Evolutionary conservation across 2,888 invertebrate genomes (phyloP).

Genomic region (Phragmatobia fuliginosa): DNA sequence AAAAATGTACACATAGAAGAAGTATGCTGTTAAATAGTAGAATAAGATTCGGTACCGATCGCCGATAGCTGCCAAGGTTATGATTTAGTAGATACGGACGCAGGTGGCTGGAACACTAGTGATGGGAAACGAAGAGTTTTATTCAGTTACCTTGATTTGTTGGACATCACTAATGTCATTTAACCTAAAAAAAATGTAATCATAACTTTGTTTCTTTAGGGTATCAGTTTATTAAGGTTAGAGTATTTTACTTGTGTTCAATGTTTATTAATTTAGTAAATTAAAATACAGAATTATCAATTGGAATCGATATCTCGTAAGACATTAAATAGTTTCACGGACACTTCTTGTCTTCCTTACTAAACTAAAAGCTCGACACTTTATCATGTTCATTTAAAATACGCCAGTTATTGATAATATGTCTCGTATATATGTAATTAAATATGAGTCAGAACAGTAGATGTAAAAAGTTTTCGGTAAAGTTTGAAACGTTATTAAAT

Average conservation of each 20-base stretch:
- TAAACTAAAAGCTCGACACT: background rate
- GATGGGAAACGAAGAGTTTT: conserved; percentile 28
- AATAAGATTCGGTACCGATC: conserved; percentile 53
- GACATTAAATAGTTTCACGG: background rate
- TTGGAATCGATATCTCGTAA: background rate
- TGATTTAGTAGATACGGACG: conserved; percentile 58
- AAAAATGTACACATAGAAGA: conserved; percentile 30
- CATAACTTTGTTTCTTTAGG: background rate
- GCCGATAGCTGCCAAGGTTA: conserved; percentile 56
- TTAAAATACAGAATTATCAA: background rate
- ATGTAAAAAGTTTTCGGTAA: background rate
- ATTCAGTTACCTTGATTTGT: background rate
- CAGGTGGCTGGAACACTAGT: conserved; percentile 50
- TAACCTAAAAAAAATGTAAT: background rate
- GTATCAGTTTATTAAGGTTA: background rate
- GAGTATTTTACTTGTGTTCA: no score
- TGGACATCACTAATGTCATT: background rate
- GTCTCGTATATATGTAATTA: no score
- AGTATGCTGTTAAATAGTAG: conserved; percentile 50
- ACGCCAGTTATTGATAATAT: no score
- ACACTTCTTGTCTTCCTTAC: no score
- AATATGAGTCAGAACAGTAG: background rate
- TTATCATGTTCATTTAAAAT: no score
- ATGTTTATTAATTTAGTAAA: background rate
- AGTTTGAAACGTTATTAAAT: background rate